phyloP scores from a whole-genome alignment of 1,140 invertebrate genomes.

The Littorina saxatilis region DNA sequence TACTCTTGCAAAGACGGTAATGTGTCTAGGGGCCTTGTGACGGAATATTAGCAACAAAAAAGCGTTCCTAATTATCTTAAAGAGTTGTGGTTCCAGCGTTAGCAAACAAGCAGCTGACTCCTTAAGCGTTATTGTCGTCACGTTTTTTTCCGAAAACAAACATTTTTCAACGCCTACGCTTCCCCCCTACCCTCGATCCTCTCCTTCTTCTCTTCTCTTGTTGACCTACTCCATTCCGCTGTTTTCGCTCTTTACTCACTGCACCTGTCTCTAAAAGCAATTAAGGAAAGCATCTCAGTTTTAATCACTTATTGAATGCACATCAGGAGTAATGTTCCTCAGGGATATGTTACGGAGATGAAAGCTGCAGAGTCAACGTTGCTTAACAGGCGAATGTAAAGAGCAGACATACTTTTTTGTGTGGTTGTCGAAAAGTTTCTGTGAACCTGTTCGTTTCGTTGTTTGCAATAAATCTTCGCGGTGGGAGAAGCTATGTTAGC shows the following conservation, averaged over 20 bases:
- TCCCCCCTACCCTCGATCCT: neutral
- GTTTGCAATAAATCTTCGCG: neutral
- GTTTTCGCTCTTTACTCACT: neutral
- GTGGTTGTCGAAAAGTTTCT: no score
- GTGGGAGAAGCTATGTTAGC: neutral
- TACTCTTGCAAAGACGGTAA: no score
- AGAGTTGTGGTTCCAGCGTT: no score
- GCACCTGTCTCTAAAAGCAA: slow-evolving; percentile 16
- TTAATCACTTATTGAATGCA: slow-evolving; percentile 24
- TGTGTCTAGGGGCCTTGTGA: no score
- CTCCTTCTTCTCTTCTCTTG: no score
- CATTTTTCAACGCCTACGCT: no score
- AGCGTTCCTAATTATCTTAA: no score
- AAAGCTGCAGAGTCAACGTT: neutral
- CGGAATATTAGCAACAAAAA: no score
- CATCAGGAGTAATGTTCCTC: neutral
- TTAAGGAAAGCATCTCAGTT: slow-evolving; percentile 17
- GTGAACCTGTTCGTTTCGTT: neutral
- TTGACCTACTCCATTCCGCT: neutral
- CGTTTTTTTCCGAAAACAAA: no score
- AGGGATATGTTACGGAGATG: neutral
- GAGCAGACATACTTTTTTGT: neutral
- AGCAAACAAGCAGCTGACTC: no score
- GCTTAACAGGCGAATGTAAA: neutral
- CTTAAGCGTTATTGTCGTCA: no score